Evolutionary conservation across 2,888 invertebrate genomes (phyloP).

Genomic region (Cephus pygmeus): DNA sequence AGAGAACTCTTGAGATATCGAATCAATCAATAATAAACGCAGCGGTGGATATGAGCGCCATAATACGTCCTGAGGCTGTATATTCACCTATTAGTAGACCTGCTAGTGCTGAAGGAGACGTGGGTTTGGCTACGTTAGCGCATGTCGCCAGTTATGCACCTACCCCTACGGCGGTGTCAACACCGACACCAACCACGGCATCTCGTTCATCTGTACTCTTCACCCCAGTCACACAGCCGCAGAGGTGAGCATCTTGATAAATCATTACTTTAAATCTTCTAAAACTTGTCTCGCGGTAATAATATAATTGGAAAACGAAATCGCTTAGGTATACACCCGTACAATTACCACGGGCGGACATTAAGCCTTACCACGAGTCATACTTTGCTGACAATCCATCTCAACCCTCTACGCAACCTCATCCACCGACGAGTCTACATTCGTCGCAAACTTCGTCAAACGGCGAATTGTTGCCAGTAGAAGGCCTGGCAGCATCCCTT

Average conservation of each 20-base stretch:
- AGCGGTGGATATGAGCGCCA: slow-evolving; percentile 87
- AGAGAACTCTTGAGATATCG: slow-evolving; percentile 87
- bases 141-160: slow-evolving; percentile 62
- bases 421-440: slow-evolving; percentile 53
- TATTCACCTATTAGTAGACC: slow-evolving; percentile 71
- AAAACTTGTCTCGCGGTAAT: not conserved
- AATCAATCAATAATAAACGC: slow-evolving; percentile 91
- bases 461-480: slow-evolving; percentile 63
- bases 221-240: slow-evolving; percentile 58
- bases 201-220: slow-evolving; percentile 62
- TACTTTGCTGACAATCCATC: slow-evolving; percentile 72
- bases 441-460: slow-evolving; percentile 51
- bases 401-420: slow-evolving; percentile 61
- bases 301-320: not conserved
- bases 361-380: slow-evolving; percentile 79
- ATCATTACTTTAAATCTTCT: not conserved
- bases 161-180: slow-evolving; percentile 47
- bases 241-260: slow-evolving; percentile 45
- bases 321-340: slow-evolving; percentile 68
- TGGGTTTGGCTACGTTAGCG: slow-evolving; percentile 61
- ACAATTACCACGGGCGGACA: slow-evolving; percentile 75
- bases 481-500: slow-evolving; percentile 84
- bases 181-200: slow-evolving; percentile 50
- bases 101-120: slow-evolving; percentile 68
- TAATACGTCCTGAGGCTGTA: slow-evolving; percentile 68